Conservation (phyloP, 2,797 vertebrate genomes). For the Cheirogaleus major region DNA sequence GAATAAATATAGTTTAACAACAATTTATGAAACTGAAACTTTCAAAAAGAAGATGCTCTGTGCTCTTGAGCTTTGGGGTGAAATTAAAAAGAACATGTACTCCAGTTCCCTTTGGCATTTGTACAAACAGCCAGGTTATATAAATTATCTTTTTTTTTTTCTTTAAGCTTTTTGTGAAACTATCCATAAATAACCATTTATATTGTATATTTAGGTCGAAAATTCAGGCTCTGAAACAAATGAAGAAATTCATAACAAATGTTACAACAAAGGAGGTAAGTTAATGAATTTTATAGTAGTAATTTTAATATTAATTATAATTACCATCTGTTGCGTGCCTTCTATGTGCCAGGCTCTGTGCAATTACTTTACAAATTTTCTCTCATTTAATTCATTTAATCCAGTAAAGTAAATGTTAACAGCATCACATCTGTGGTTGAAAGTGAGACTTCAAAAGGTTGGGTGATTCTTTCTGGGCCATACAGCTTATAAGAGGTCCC, state of each 20-base stretch:
- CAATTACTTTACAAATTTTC: not conserved
- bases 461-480: not conserved
- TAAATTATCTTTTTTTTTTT: not conserved
- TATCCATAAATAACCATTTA: not conserved
- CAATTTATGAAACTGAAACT: not conserved
- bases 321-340: not conserved
- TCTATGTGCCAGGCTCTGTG: not conserved
- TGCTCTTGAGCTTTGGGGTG: not conserved
- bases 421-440: not conserved
- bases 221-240: conserved; percentile 49
- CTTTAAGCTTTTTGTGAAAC: not conserved
- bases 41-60: not conserved
- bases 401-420: not conserved
- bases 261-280: conserved; percentile 77
- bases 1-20: not conserved
- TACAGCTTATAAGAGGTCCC: not conserved
- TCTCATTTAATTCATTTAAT: not conserved
- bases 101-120: not conserved
- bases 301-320: not conserved
- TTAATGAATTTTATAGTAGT: not conserved
- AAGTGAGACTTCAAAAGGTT: not conserved
- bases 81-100: not conserved
- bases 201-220: conserved; percentile 76
- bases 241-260: conserved; percentile 66
- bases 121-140: not conserved